Evolutionary conservation across 2,797 vertebrate genomes (phyloP).

Genomic region (Gymnothorax javanicus): DNA sequence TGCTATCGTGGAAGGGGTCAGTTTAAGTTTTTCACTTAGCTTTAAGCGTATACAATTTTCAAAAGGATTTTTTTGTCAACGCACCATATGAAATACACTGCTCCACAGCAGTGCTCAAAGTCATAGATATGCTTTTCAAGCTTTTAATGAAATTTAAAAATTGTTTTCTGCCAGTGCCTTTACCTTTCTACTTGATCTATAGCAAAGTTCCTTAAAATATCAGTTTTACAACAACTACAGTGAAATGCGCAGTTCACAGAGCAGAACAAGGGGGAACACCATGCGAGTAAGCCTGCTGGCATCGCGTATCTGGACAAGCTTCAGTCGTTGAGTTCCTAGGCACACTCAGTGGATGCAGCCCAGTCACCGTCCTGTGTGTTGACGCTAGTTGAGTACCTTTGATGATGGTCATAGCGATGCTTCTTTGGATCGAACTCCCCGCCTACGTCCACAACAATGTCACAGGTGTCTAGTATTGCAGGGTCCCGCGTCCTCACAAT

Average conservation of each 20-base stretch:
- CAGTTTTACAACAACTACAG: not conserved
- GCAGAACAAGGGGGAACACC: not conserved
- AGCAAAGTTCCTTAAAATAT: not conserved
- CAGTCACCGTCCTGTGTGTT: not conserved
- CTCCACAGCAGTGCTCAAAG: too few relatives aligned
- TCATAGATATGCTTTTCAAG: too few relatives aligned
- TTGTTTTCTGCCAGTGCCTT: not conserved
- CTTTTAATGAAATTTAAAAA: too few relatives aligned
- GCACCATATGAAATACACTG: too few relatives aligned
- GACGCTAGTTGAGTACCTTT: constrained; percentile 73
- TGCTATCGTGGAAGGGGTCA: too few relatives aligned
- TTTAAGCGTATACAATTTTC: too few relatives aligned
- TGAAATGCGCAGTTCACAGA: not conserved
- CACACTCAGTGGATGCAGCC: too few relatives aligned
- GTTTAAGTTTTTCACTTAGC: too few relatives aligned
- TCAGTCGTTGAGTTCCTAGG: too few relatives aligned
- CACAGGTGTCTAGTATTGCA: constrained; percentile 76
- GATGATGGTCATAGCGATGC: constrained; percentile 93
- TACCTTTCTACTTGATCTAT: not conserved
- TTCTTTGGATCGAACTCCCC: constrained; percentile 84
- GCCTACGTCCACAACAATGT: constrained; percentile 91
- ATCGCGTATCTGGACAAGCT: not conserved
- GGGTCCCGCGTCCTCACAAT: constrained; percentile 86
- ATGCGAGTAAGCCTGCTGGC: not conserved
- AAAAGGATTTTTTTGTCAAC: too few relatives aligned